Base-by-base conservation (phyloP, 2,888 invertebrate genomes). In the Drosophila kuntzei region DNA sequence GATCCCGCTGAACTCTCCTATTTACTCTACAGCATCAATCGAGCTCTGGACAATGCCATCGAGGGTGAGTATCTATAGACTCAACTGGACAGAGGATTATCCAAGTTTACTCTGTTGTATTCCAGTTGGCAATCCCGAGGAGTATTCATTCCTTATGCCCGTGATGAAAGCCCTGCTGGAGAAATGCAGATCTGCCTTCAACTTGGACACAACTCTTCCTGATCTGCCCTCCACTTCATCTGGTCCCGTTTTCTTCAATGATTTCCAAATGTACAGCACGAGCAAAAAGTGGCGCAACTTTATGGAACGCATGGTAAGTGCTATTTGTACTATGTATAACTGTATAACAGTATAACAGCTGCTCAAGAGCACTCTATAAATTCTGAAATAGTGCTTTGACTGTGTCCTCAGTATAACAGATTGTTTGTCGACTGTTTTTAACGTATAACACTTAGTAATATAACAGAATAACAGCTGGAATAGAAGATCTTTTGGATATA, bases 151-250 rank as follows among this genome's bases (percentile, higher is more conserved):
- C 82, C 88, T 95, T 22, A 93, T 94, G 89, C 94, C 95, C 1
- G 94, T 95, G 12, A 92, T 95, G 92, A 94, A 94, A 87, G 94
- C 94, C 0, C 87, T 95, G 37, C 90, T 95, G 43, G 94, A 94
- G 67, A 94, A 94, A 86, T 91, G 92, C 41, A 89, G 91, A 16
- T 59, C 69, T 8, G 87, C 91, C 22, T 92, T 93, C 57, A 91
- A 91, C 67, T 78, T 93, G 62, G 90, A 91, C 36, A 71, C 83
- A 11, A 90, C 93, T 49, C 71, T 94, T 37, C 93, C 93, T 0
- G 92, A 93, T 73, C 85, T 95, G 44, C 94, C 94, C 0, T 91
- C 93, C 5, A 93, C 93, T 2, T 91, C 93, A 9, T 92, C 93
- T 12, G 94, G 94, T 1, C 94, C 94, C 0, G 93, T 93, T 0